Conservation (phyloP, 2,888 invertebrate species). For the Anodontia alba region DNA sequence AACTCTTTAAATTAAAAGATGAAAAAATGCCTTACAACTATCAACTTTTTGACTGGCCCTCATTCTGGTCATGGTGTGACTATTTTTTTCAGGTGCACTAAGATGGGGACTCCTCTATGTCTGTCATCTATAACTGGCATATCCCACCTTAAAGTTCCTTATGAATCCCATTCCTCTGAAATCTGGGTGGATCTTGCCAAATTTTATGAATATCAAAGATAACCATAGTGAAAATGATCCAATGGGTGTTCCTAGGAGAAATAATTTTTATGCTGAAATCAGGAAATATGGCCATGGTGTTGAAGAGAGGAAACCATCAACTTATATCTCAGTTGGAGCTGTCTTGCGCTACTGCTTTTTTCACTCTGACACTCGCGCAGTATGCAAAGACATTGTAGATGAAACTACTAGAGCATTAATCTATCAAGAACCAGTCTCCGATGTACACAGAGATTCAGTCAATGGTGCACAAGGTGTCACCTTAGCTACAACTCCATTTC, state of each 20-base stretch:
- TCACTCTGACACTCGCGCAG: neutral
- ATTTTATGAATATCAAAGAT: constrained; percentile 1
- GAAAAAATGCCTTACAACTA: neutral
- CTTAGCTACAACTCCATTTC: neutral
- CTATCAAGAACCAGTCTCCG: neutral
- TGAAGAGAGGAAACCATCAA: neutral
- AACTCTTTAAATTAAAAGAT: neutral
- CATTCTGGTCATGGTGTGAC: too few species aligned
- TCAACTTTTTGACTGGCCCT: too few species aligned
- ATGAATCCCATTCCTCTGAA: constrained; percentile 10
- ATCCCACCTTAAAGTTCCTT: constrained; percentile 5
- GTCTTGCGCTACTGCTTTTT: neutral
- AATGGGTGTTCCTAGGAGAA: neutral
- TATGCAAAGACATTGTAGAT: constrained; percentile 1
- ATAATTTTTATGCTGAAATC: constrained; percentile 2
- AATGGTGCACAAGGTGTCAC: neutral
- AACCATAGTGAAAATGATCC: neutral
- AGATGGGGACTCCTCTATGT: neutral
- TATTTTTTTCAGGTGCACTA: neutral
- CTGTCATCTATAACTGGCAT: neutral
- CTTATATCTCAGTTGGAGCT: neutral
- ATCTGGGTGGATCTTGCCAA: neutral
- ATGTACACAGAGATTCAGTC: neutral
- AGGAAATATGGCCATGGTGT: neutral
- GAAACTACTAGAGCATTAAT: neutral